A percentile compares a stretch with the other conserved stretches of the same genome.
Evolutionary conservation across 1,140 invertebrate genomes (phyloP).

Genomic region (Drosophila biarmipes): DNA sequence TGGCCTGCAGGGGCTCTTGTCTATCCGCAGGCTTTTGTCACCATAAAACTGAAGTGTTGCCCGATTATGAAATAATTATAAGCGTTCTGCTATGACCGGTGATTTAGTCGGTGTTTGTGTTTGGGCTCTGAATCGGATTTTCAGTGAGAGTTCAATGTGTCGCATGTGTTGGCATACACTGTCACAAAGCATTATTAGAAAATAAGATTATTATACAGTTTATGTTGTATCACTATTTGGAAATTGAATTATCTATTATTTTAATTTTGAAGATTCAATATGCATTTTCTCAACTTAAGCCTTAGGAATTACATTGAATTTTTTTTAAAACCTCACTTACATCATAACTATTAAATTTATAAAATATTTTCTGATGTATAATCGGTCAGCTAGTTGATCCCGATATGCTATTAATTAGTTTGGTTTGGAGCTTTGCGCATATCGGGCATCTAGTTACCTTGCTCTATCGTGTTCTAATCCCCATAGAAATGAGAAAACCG

Average conservation of each 20-base stretch:
- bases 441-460: conserved; percentile 36
- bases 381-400: background rate
- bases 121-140: background rate
- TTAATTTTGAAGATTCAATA: too few relatives aligned
- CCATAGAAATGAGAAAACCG: conserved; percentile 1
- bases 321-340: too few relatives aligned
- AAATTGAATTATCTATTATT: too few relatives aligned
- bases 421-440: conserved; percentile 12
- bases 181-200: background rate
- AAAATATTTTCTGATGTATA: too few relatives aligned
- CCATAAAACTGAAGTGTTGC: conserved; percentile 71
- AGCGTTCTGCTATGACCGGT: conserved; percentile 22
- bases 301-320: too few relatives aligned
- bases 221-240: too few relatives aligned
- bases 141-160: conserved; percentile 50
- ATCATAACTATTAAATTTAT: too few relatives aligned
- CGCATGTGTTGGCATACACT: conserved; percentile 25
- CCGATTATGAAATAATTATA: conserved; percentile 80
- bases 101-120: background rate
- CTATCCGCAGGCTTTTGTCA: conserved; percentile 68
- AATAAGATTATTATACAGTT: too few relatives aligned
- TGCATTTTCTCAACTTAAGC: too few relatives aligned
- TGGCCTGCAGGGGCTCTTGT: conserved; percentile 48
- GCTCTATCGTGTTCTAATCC: conserved; percentile 15
- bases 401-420: conserved; percentile 11